Evolutionary conservation across 2,888 invertebrate genomes (phyloP), one percentile per base, ranked within the genome.

Genomic region (Torymus texanus): DNA sequence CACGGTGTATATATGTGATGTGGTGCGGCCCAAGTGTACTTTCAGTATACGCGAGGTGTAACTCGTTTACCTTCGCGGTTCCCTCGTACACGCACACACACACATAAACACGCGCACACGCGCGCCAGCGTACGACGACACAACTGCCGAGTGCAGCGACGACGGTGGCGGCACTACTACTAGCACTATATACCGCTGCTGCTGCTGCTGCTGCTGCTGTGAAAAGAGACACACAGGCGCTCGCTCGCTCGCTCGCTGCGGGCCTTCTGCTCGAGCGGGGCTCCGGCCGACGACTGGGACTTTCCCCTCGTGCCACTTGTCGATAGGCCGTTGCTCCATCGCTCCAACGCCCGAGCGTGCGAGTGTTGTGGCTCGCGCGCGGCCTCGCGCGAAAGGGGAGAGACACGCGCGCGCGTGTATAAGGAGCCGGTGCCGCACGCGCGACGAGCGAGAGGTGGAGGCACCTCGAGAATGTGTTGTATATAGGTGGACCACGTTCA

Each of bases 21-120:
- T 41, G 8, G 41, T 41, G 8, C 41, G 41, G 12, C 4, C 4
- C 14, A 41, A 11, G 80, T 82, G 75, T 77, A 77, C 77, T 63
- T 75, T 65, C 68, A 51, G 77, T 76, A 62, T 70, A 76, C 61
- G 16, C 16, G 29, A 18, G 41, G 41, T 41, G 75, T 74, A 81
- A 88, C 88, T 84, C 82, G 88, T 87, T 88, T 87, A 88, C 88
- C 87, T 88, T 88, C 83, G 81, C 83, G 84, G 83, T 81, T 85
- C 84, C 85, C 83, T 84, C 75, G 81, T 78, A 72, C 50, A 58
- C 73, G 74, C 58, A 68, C 16, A 53, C 58, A 50, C 14, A 71
- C 58, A n/a, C 51, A 51, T 59, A n/a, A 3, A 11, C 18, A 10
- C 59, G 18, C n/a, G 58, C 56, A 12, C 16, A 18, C 56, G 24